Base-by-base conservation (phyloP, 2,797 vertebrate genomes). In the Falco columbarius region DNA sequence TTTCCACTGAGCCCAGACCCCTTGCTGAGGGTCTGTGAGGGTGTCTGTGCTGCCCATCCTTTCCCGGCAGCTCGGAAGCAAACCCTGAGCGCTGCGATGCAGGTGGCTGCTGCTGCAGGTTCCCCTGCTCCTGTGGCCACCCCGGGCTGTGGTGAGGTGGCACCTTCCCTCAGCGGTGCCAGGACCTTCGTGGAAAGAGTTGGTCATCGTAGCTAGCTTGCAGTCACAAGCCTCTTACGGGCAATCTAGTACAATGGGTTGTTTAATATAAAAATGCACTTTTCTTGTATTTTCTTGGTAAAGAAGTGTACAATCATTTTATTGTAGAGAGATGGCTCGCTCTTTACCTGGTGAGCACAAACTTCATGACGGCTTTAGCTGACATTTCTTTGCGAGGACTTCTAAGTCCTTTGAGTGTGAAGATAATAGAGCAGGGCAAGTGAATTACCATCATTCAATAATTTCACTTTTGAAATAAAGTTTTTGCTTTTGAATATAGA, bases 51-150 rank as follows among this genome's bases (percentile, higher is more conserved):
- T 34, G n/a, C 13, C 5, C 21, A 17, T n/a, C 26, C 29, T 8
- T 36, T 30, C 23, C 3, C 7, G 14, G n/a, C 42, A 74, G 46
- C 79, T 72, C 38, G 9, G 58, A 21, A 29, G 42, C 58, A 21
- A 47, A 21, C 5, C 0, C 0, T 1, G 23, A n/a, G 30, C 32
- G 27, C 54, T 56, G 40, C 29, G 23, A 4, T 12, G 52, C 72
- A 36, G 56, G 32, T 26, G 29, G 52, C 24, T 30, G 42, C 58
- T 80, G 58, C 54, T 27, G 65, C n/a, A 23, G 49, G 23, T 6
- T 30, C 30, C 44, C 54, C 5, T 7, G 42, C 26, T 34, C 22
- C 42, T 8, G 1, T 34, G 13, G 66, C 44, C 0, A 0, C 24
- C 3, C 3, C 1, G 2, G 65, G 20, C 54, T 73, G 22, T 14